Percentiles rank a stretch among this genome's conserved stretches.
Conservation (phyloP, 2,797 vertebrate genomes). For the Lindbergichthys nudifrons region DNA sequence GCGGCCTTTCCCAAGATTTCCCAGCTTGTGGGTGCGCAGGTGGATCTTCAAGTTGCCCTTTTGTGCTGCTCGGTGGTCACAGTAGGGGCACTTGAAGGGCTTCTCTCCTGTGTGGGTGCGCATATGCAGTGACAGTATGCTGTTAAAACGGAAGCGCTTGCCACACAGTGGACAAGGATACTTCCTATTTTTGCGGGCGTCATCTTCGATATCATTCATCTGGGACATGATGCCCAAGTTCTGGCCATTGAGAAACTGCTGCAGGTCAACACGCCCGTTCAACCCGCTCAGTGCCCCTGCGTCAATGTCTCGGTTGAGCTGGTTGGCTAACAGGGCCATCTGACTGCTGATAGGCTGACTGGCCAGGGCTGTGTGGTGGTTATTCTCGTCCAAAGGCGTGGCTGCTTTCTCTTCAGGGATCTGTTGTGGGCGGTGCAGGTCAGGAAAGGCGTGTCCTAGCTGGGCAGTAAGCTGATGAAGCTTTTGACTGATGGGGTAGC, state of each 20-base stretch:
- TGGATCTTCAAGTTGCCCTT: slow-evolving; percentile 99
- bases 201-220: slow-evolving; percentile 99
- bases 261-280: slow-evolving; percentile 96
- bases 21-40: slow-evolving; percentile 97
- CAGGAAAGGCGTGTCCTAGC: slow-evolving; percentile 96
- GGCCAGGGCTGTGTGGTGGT: slow-evolving; percentile 90
- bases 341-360: slow-evolving; percentile 96
- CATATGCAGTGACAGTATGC: slow-evolving; percentile 98
- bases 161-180: slow-evolving; percentile 98
- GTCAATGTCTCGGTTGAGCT: slow-evolving; percentile 95
- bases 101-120: slow-evolving; percentile 99
- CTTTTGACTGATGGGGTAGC: slow-evolving; percentile 99
- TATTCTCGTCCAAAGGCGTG: slow-evolving; percentile 92
- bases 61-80: slow-evolving; percentile 97
- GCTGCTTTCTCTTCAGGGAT: slow-evolving; percentile 92
- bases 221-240: slow-evolving; percentile 99
- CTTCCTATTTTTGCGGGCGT: slow-evolving; percentile 97
- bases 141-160: slow-evolving; percentile 98
- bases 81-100: slow-evolving; percentile 99
- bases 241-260: slow-evolving; percentile 98
- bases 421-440: slow-evolving; percentile 94
- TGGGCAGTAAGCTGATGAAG: slow-evolving; percentile 97
- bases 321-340: slow-evolving; percentile 96
- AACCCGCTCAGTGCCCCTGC: slow-evolving; percentile 86
- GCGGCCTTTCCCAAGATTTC: slow-evolving; percentile 97